These are phyloP conservation scores for Parnassius glacialis DNA, from an alignment of 2,888 invertebrate species.

Conservation along the genomic window DNA sequence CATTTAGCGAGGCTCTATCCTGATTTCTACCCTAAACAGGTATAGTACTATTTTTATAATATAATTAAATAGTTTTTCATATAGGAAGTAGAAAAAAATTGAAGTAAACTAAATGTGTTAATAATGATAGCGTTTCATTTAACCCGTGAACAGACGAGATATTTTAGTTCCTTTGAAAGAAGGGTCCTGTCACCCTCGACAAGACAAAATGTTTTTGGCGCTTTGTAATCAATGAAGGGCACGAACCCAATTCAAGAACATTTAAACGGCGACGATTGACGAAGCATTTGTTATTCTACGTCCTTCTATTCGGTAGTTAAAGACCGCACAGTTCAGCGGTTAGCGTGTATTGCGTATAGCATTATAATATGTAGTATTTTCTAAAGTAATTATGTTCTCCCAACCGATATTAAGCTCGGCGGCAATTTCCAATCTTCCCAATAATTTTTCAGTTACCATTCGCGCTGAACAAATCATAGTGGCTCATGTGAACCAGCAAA, in stretches of 20 bases:
- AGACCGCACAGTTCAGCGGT: not conserved
- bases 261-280: slow-evolving; percentile 55
- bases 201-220: slow-evolving; percentile 52
- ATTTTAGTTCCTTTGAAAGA: slow-evolving; percentile 54
- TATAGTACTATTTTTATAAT: too few species aligned
- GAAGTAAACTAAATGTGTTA: slow-evolving; percentile 16
- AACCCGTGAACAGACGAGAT: slow-evolving; percentile 65
- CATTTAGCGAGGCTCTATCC: too few species aligned
- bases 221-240: slow-evolving; percentile 68
- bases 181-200: slow-evolving; percentile 55
- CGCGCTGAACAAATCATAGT: too few species aligned
- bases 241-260: slow-evolving; percentile 67
- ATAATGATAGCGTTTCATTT: slow-evolving; percentile 46
- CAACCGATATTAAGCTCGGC: too few species aligned
- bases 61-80: too few species aligned
- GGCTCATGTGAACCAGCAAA: too few species aligned
- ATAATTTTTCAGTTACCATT: too few species aligned
- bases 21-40: too few species aligned
- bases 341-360: too few species aligned
- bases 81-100: not conserved
- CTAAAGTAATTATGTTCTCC: too few species aligned
- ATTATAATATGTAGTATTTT: too few species aligned
- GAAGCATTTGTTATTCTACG: slow-evolving; percentile 46
- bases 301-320: not conserved
- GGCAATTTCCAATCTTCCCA: too few species aligned